A percentile compares a stretch with the other conserved stretches of the same genome.
Evolutionary conservation across 2,113 vertebrate species (phyloP).

Genomic region (Eretmochelys imbricata): DNA sequence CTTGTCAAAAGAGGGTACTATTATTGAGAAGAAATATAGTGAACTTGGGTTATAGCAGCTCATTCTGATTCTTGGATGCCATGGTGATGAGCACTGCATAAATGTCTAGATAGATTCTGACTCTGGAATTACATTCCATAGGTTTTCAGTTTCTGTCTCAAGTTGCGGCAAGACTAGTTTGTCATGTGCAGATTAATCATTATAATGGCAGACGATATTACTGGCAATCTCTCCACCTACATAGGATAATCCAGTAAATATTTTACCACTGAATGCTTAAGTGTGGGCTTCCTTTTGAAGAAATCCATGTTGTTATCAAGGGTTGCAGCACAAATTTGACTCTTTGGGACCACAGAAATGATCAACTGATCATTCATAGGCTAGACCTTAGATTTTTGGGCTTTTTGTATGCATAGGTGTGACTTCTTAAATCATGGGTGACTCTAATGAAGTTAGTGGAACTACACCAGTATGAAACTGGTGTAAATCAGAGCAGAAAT

Average conservation of each 20-base stretch:
- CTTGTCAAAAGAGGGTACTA: constrained; percentile 56
- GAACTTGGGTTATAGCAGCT: background rate
- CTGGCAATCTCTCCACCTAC: background rate
- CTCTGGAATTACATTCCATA: background rate
- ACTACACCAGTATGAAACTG: background rate
- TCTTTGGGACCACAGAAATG: background rate
- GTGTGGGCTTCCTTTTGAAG: background rate
- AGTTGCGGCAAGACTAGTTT: background rate
- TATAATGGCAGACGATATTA: rapidly evolving
- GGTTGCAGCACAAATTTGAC: background rate
- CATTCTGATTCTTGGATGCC: background rate
- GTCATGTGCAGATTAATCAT: background rate
- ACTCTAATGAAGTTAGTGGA: background rate
- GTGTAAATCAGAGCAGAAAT: background rate
- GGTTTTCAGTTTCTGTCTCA: background rate
- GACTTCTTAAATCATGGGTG: background rate
- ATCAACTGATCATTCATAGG: background rate
- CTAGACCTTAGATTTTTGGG: background rate
- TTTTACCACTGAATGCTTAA: background rate
- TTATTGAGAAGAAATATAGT: constrained; percentile 32
- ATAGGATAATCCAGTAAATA: background rate
- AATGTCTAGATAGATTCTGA: background rate
- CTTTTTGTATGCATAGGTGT: background rate
- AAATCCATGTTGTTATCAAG: background rate
- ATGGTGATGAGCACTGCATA: background rate